These are phyloP conservation scores for Pollachius pollachius DNA, from an alignment of 2,113 vertebrate genomes.

Conservation along the genomic window DNA sequence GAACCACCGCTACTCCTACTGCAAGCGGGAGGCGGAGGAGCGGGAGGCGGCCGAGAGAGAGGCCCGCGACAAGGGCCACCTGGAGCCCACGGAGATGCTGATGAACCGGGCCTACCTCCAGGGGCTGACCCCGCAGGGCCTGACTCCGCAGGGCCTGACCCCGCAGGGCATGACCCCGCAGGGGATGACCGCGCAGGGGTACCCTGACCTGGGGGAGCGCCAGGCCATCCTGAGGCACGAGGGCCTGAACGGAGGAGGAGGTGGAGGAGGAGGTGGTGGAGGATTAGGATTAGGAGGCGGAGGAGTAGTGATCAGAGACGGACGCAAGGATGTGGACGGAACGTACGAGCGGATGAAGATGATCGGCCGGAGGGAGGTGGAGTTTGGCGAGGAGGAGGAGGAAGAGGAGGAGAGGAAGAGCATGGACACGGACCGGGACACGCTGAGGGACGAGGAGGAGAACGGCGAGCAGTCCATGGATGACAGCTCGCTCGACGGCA, in stretches of 20 bases:
- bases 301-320: conserved; percentile 86
- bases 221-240: conserved; percentile 89
- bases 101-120: conserved; percentile 96
- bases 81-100: conserved; percentile 96
- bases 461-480: conserved; percentile 98
- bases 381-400: conserved; percentile 89
- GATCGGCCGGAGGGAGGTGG: conserved; percentile 85
- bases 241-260: conserved; percentile 57
- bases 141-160: conserved; percentile 68
- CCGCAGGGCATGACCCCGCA: conserved; percentile 78
- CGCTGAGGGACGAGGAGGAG: conserved; percentile 96
- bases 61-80: conserved; percentile 92
- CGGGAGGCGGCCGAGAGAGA: conserved; percentile 94
- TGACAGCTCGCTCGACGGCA: conserved; percentile 98
- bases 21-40: conserved; percentile 98
- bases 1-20: conserved; percentile 99
- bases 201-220: conserved; percentile 92
- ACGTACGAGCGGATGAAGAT: conserved; percentile 75
- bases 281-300: conserved; percentile 61
- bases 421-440: conserved; percentile 98
- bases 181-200: conserved; percentile 82
- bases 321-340: conserved; percentile 75
- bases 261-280: conserved; percentile 83
- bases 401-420: conserved; percentile 98
- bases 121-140: conserved; percentile 84